Evolutionary conservation across 2,888 invertebrate species (phyloP).

Genomic region (Lagria hirta): DNA sequence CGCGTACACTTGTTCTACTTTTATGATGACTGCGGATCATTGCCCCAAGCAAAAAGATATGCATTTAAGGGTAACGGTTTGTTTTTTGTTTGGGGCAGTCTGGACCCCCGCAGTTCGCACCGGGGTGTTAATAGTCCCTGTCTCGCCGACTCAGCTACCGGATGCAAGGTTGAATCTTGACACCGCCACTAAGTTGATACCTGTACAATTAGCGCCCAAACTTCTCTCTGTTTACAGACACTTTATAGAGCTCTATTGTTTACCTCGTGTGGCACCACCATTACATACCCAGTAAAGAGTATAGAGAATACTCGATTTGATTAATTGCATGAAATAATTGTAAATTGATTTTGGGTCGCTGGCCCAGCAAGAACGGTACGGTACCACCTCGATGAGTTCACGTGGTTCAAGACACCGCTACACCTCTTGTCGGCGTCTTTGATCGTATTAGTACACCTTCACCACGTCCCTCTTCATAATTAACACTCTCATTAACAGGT

Average conservation of each 20-base stretch:
- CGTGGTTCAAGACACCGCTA: conserved; percentile 19
- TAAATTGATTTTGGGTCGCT: conserved; percentile 10
- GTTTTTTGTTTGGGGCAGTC: conserved; percentile 16
- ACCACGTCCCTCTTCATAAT: conserved; percentile 13
- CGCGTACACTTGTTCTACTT: too few relatives aligned
- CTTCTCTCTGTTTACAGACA: conserved; percentile 25
- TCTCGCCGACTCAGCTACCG: conserved; percentile 44
- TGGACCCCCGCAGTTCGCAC: conserved; percentile 40
- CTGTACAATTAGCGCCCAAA: conserved; percentile 29
- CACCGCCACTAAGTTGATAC: conserved; percentile 27
- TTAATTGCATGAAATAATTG: too few relatives aligned
- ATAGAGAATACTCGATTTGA: too few relatives aligned
- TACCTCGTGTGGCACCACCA: conserved; percentile 19
- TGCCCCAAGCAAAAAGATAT: too few relatives aligned
- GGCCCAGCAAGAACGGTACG: conserved; percentile 15
- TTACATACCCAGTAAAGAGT: too few relatives aligned
- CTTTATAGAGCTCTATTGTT: conserved; percentile 22
- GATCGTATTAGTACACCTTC: conserved; percentile 31
- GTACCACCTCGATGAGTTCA: conserved; percentile 21
- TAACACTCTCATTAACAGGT: conserved; percentile 27
- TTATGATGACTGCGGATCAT: too few relatives aligned
- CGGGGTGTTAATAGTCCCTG: conserved; percentile 44
- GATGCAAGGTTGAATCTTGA: conserved; percentile 33
- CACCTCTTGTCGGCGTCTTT: conserved; percentile 31
- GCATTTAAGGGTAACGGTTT: too few relatives aligned